Evolutionary conservation across 2,797 vertebrate species (phyloP), one percentile per base, ranked within the genome.

Genomic region (Ficedula albicollis): DNA sequence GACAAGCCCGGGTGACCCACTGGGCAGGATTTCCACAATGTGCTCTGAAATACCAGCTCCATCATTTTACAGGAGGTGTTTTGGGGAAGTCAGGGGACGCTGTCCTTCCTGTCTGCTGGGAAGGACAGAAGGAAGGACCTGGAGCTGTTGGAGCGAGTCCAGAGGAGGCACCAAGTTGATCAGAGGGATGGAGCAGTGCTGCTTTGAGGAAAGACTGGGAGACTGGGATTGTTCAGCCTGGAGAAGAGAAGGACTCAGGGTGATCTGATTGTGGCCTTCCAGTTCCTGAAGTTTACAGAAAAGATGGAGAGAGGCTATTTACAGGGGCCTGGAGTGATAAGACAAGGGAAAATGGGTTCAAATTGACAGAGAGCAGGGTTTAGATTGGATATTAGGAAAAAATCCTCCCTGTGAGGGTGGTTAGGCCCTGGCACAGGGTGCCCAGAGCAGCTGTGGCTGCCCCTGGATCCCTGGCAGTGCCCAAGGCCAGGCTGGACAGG

Each of bases 121-220:
- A 60, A 52, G 16, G 63, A 54, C 39, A 62, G 48, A 39, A n/a
- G 16, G 34, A 62, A 56, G 29, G n/a, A 49, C 6, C 1, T 3
- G 11, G 48, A 74, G 6, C 34, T 79, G 36, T 5, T 66, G 48
- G 48, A 68, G 25, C 0, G 0, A 79, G 36, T 4, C n/a, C 48
- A 44, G 68, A 60, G n/a, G 43, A 51, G n/a, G 38, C 17, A 22
- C 4, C 18, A 49, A 15, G 49, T 3, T 26, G 49, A 43, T 51
- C 41, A 19, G 10, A 74, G 43, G n/a, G 25, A 30, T 44, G 48
- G 55, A 68, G 27, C 36, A 80, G 25, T 29, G 68, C 27, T 56
- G 17, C 30, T 30, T 12, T 11, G 14, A 49, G 36, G 36, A 60
- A 25, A 55, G 67, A 36, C 32, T 60, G 54, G 5, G 29, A 67